Base-by-base conservation (phyloP, 2,797 vertebrate genomes). In the Clarias laeviceps region DNA sequence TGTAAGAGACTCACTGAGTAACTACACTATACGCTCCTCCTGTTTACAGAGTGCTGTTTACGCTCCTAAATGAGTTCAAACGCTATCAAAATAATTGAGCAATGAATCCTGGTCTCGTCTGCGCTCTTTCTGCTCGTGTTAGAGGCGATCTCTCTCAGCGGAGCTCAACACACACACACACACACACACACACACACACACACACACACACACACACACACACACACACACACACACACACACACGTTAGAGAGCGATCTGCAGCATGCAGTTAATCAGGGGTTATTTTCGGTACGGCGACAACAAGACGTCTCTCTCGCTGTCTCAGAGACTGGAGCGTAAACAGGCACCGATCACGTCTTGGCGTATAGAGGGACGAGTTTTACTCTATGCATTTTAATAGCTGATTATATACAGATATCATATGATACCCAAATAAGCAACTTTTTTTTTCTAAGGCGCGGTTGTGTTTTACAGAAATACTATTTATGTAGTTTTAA, bases 31-130 rank as follows among this genome's bases (percentile, higher is more conserved):
- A 34, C 1, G 15, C 56, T 34, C 68, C 2, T 20, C 45, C 32
- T 24, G 34, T 27, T 79, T 40, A 78, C 0, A 70, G 59, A 80
- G 24, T 11, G 8, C 34, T 1, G 24, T 37, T 37, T 37, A 37
- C 5, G n/a, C 37, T 73, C 56, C 34, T 80, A 70, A 84, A 79
- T 5, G 34, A 18, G 65, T 54, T 34, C 54, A 66, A n/a, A 62
- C 18, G 54, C 24, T 32, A n/a, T 80, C 27, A 24, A 80, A 57
- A 70, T 79, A 79, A 79, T 34, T 66, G 73, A 79, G 76, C 74
- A 32, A 62, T 79, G 56, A n/a, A 61, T 70, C 65, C 3, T 37
- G 0, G 4, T 64, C 66, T 54, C 14, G n/a, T 65, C 22, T 2
- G 34, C n/a, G 22, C 24, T 1, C 17, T 84, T 84, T 37, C 73